Conservation (phyloP, 2,888 invertebrate genomes). For the Operophtera brumata region DNA sequence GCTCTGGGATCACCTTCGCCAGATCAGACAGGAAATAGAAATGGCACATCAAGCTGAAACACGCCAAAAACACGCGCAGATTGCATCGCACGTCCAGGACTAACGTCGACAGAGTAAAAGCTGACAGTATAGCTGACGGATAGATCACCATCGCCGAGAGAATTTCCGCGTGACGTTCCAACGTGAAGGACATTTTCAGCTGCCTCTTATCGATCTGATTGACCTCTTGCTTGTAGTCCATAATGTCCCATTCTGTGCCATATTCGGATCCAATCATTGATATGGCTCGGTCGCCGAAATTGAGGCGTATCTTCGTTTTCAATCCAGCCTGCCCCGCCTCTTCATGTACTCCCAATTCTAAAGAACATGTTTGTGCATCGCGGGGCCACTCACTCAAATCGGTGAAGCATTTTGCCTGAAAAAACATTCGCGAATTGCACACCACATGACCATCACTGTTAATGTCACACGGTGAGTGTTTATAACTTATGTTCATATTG, state of each 20-base stretch:
- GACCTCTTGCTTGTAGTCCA: conserved; percentile 37
- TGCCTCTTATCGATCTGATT: conserved; percentile 29
- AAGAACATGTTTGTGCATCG: conserved; percentile 42
- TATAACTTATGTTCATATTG: not conserved
- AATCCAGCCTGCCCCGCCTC: conserved; percentile 29
- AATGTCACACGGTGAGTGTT: conserved; percentile 31
- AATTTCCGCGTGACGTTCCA: conserved; percentile 47
- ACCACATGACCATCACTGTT: conserved; percentile 30
- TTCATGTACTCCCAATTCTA: conserved; percentile 1
- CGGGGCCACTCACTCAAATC: conserved; percentile 50
- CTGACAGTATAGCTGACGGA: conserved; percentile 42
- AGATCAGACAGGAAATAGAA: conserved; percentile 39
- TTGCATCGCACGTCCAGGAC: conserved; percentile 40
- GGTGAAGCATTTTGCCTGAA: conserved; percentile 5
- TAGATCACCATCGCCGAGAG: conserved; percentile 43
- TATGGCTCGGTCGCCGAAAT: conserved; percentile 28
- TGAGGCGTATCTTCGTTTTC: conserved; percentile 23
- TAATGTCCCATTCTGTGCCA: conserved; percentile 50
- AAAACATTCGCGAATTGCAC: conserved; percentile 21
- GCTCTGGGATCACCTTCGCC: conserved; percentile 38
- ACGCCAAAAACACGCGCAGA: conserved; percentile 38
- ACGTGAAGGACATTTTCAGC: conserved; percentile 41
- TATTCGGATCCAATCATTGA: conserved; percentile 37
- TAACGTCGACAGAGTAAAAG: conserved; percentile 39
- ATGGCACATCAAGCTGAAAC: conserved; percentile 47